Percentiles rank a stretch among this genome's conserved stretches.
These are phyloP conservation scores for Synanthedon formicaeformis DNA, from an alignment of 2,888 invertebrate genomes.

Conservation along the genomic window DNA sequence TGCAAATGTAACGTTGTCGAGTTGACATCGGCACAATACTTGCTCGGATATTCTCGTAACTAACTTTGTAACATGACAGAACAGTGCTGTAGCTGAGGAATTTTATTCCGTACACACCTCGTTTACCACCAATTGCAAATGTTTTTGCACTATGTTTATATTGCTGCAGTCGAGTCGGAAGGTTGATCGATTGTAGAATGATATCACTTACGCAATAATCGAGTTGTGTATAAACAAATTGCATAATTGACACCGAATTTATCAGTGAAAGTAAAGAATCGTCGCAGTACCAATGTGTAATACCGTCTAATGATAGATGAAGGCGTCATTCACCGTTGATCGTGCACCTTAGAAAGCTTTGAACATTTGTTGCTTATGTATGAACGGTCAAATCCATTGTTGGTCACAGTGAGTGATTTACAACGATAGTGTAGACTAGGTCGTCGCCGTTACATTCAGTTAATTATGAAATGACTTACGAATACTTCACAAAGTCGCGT, in stretches of 20 bases:
- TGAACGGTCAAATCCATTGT: constrained; percentile 47
- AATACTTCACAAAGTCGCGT: constrained; percentile 6
- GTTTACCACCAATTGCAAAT: constrained; percentile 14
- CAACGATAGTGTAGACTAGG: constrained; percentile 23
- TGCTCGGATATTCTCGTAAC: constrained; percentile 24
- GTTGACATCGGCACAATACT: constrained; percentile 41
- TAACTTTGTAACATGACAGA: constrained; percentile 46
- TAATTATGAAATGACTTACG: constrained; percentile 17
- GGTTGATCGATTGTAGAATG: background rate
- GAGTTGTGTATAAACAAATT: constrained; percentile 28
- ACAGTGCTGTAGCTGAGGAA: constrained; percentile 33
- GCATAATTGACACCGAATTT: constrained; percentile 51
- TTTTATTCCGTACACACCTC: constrained; percentile 44
- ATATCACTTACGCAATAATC: constrained; percentile 1
- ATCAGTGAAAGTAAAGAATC: constrained; percentile 61
- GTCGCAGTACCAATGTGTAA: constrained; percentile 43
- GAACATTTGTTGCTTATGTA: constrained; percentile 34
- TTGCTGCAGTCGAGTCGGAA: background rate
- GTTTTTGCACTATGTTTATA: constrained; percentile 9
- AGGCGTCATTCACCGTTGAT: constrained; percentile 13
- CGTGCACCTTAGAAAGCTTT: constrained; percentile 45
- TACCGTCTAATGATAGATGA: constrained; percentile 52
- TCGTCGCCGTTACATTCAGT: constrained; percentile 11
- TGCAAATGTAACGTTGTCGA: constrained; percentile 1
- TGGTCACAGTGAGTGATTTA: constrained; percentile 40